Conservation (phyloP, 1,140 invertebrate genomes). For the Drosophila elegans region DNA sequence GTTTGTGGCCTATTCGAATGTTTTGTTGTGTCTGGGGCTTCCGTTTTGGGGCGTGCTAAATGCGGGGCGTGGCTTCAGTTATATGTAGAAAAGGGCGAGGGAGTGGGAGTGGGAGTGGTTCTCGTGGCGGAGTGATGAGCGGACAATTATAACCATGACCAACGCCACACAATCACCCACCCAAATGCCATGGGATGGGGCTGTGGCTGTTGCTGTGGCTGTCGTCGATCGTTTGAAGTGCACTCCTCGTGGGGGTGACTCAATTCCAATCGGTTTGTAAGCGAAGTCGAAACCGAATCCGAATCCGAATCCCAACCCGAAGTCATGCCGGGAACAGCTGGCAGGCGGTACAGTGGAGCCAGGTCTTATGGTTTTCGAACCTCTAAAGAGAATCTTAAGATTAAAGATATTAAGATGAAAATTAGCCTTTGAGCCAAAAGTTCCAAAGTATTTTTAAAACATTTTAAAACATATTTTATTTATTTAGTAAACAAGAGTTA, state of each 20-base stretch:
- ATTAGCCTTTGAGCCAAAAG: no score
- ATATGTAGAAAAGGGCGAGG: conserved; percentile 5
- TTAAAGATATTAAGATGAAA: no score
- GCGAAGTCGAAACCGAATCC: background rate
- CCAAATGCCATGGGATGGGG: conserved; percentile 3
- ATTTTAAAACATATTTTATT: no score
- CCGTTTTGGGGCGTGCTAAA: conserved; percentile 63
- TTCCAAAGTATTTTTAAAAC: no score
- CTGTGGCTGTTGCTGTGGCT: background rate
- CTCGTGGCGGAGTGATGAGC: conserved; percentile 54
- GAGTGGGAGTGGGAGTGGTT: background rate
- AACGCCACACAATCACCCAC: conserved; percentile 47
- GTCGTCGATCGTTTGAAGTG: conserved; percentile 31
- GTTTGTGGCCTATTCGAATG: conserved; percentile 1
- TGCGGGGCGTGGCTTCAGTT: conserved; percentile 59
- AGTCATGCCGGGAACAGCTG: conserved; percentile 17
- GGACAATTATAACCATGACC: conserved; percentile 65
- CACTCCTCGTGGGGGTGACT: conserved; percentile 46
- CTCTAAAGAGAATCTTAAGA: background rate
- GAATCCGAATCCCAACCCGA: conserved; percentile 9
- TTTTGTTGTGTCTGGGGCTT: conserved; percentile 44
- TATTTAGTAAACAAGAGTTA: no score
- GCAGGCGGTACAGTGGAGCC: conserved; percentile 16
- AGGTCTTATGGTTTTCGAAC: background rate
- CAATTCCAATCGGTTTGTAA: conserved; percentile 7